These are phyloP conservation scores for Coptotermes formosanus DNA, from an alignment of 1,140 invertebrate species.

Conservation along the genomic window DNA sequence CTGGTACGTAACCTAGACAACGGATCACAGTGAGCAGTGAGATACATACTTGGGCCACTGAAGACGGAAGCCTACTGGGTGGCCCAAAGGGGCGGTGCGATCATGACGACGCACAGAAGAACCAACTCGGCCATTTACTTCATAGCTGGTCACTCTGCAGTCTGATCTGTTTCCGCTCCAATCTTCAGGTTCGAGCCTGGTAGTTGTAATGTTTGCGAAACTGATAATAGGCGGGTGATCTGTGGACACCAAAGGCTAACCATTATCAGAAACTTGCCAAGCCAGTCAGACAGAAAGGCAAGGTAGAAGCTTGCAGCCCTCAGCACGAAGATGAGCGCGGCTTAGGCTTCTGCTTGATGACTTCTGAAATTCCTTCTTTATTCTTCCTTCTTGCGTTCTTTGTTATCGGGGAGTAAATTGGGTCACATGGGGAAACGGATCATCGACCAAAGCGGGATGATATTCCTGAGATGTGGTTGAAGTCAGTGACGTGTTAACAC, in stretches of 20 bases:
- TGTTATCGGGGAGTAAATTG: constrained; percentile 28
- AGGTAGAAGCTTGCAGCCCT: constrained; percentile 8
- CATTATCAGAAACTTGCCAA: not conserved
- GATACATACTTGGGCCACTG: no score
- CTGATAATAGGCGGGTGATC: not conserved
- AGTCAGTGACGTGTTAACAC: not conserved
- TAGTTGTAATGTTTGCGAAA: no score
- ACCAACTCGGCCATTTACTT: no score
- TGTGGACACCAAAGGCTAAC: not conserved
- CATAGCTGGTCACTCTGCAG: no score
- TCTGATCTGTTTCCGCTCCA: no score
- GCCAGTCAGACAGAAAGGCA: not conserved
- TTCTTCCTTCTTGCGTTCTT: not conserved
- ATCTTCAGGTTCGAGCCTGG: no score
- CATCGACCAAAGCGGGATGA: not conserved
- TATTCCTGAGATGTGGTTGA: not conserved
- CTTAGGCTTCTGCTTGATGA: constrained; percentile 26
- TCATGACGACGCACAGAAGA: no score
- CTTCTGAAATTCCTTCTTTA: constrained; percentile 25
- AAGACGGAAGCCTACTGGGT: no score
- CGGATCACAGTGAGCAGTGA: no score
- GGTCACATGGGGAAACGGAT: constrained; percentile 32
- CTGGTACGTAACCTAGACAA: no score
- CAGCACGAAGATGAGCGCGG: not conserved
- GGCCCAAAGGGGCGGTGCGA: no score